Conservation (phyloP, 2,113 vertebrate species). For the Paedocypris sp. region DNA sequence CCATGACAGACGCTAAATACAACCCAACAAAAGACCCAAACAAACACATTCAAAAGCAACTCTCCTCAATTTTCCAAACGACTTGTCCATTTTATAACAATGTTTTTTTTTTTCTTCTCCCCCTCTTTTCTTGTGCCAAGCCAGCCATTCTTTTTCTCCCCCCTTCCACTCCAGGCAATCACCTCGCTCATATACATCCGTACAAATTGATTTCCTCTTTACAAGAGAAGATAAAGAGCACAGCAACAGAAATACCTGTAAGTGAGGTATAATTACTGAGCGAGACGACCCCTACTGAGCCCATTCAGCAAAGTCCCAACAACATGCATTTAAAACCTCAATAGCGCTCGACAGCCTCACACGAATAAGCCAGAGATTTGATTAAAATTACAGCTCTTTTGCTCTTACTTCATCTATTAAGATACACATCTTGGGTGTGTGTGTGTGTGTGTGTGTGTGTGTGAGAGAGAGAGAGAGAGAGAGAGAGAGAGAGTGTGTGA, state of each 20-base stretch:
- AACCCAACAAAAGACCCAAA: conserved; percentile 34
- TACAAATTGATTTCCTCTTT: conserved; percentile 66
- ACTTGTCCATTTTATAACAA: conserved; percentile 36
- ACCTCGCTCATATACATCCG: conserved; percentile 58
- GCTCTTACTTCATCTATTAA: conserved; percentile 62
- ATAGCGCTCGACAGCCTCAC: conserved; percentile 46
- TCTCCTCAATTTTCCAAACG: conserved; percentile 34
- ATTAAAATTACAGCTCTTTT: conserved; percentile 66
- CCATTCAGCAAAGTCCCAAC: conserved; percentile 51
- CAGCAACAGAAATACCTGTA: conserved; percentile 67
- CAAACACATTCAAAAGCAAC: conserved; percentile 25
- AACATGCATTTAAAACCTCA: conserved; percentile 60
- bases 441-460: no score
- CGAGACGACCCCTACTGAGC: conserved; percentile 51
- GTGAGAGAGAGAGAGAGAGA: no score
- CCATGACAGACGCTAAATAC: conserved; percentile 24
- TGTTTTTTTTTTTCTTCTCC: conserved; percentile 30
- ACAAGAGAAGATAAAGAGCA: conserved; percentile 61
- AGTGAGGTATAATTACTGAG: conserved; percentile 64
- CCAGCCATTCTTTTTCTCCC: neutral
- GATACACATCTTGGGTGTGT: conserved; percentile 55
- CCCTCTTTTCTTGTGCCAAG: conserved; percentile 5
- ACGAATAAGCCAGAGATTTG: conserved; percentile 52
- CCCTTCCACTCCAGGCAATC: conserved; percentile 27
- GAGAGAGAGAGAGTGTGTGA: no score